phyloP scores from a whole-genome alignment of 2,888 invertebrate species.

The Andrena marginata region DNA sequence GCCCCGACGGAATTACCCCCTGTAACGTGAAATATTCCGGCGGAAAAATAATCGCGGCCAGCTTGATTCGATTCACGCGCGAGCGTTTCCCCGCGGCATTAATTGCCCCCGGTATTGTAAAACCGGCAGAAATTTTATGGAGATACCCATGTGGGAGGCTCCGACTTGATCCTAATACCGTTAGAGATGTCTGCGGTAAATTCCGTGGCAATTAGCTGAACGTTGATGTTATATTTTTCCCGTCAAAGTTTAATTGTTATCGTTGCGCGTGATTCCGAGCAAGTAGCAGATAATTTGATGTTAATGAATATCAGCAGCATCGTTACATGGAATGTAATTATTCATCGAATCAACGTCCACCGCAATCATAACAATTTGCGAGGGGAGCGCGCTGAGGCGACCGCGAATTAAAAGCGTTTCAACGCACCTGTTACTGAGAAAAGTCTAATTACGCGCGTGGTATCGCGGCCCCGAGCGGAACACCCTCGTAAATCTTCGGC shows the following conservation, averaged over 20 bases:
- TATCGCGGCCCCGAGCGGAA: slow-evolving; percentile 31
- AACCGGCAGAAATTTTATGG: background rate
- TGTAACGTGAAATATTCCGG: slow-evolving; percentile 60
- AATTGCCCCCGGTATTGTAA: slow-evolving; percentile 17
- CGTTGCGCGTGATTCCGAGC: too few species aligned
- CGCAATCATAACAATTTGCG: background rate
- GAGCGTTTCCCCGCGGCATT: slow-evolving; percentile 14
- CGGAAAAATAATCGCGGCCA: slow-evolving; percentile 43
- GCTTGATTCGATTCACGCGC: slow-evolving; percentile 7
- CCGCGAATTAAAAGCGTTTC: slow-evolving; percentile 34
- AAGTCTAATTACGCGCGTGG: slow-evolving; percentile 39
- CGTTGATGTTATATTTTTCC: too few species aligned
- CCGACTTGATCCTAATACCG: background rate
- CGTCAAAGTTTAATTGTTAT: too few species aligned
- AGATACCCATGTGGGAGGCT: background rate
- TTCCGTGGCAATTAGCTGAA: too few species aligned
- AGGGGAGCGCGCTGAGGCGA: slow-evolving; percentile 10
- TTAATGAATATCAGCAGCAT: background rate
- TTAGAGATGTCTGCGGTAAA: too few species aligned
- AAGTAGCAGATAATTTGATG: too few species aligned
- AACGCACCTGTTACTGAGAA: slow-evolving; percentile 32
- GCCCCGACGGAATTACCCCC: slow-evolving; percentile 76
- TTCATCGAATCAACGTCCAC: slow-evolving; percentile 6
- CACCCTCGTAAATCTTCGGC: slow-evolving; percentile 59
- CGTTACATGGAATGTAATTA: slow-evolving; percentile 13